Evolutionary conservation across 1,140 invertebrate genomes (phyloP), one percentile per base, ranked within the genome.

Genomic region (Chionoecetes opilio): DNA sequence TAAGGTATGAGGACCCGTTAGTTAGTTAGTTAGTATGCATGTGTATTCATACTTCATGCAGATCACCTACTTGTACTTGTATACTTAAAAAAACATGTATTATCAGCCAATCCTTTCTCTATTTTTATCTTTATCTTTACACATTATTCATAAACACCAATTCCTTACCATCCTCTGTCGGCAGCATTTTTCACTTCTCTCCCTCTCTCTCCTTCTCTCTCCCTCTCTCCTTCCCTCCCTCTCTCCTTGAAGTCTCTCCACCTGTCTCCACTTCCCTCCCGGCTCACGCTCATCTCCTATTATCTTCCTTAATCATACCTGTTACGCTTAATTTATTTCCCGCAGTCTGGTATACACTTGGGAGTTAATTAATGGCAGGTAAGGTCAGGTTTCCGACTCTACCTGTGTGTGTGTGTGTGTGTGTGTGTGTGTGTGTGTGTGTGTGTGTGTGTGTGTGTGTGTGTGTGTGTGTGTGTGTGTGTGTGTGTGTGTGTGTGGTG

Each of bases 321-420:
- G 63, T 75, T 75, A 75, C 63, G 63, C 21, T n/a, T 75, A 75
- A 75, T 75, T 75, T 75, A 75, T 75, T 75, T 75, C 63, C 63
- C 63, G n/a, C 21, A 75, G 63, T 75, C n/a, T 75, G 63, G 63
- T 75, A 75, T 75, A 75, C 63, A 75, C 21, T 5, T 75, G 63
- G 63, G 21, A 75, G 63, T 75, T 75, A 75, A 75, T 75, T 75
- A 75, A 75, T 75, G 63, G 63, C 63, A 75, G 63, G 63, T 75
- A 75, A 53, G 46, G 63, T 75, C 63, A n/a, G n/a, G 63, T 75
- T 75, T 26, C 63, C 63, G n/a, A 2, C 8, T 75, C 8, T 75
- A 21, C 26, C 8, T 75, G 53, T 75, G 53, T 75, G 53, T 75
- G 53, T 75, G 53, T 75, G 53, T 75, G 53, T 75, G 53, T 75